These are phyloP conservation scores for Triplophysa rosa DNA, from an alignment of 2,113 vertebrate genomes.

Conservation along the genomic window DNA sequence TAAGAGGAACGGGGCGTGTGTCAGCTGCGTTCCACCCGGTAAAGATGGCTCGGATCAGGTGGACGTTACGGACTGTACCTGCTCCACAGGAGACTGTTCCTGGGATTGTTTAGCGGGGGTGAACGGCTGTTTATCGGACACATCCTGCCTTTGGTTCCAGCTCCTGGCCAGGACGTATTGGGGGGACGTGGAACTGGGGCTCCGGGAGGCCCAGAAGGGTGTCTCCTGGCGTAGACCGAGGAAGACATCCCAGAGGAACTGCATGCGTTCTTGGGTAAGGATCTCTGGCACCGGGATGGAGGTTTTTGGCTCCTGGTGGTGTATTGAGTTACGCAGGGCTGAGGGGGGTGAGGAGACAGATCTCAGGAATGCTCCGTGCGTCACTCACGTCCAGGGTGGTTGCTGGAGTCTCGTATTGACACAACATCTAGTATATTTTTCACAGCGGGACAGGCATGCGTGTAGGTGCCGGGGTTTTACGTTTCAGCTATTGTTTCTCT, in stretches of 20 bases:
- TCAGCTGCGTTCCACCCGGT: conserved; percentile 53
- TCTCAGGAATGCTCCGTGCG: conserved; percentile 66
- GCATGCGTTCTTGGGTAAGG: conserved; percentile 69
- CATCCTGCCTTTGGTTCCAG: conserved; percentile 76
- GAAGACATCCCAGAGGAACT: conserved; percentile 67
- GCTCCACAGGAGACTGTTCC: conserved; percentile 60
- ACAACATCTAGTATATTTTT: conserved; percentile 60
- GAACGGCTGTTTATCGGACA: conserved; percentile 72
- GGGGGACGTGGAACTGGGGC: conserved; percentile 72
- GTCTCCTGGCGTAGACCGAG: conserved; percentile 66
- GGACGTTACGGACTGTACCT: conserved; percentile 61
- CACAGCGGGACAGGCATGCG: conserved; percentile 30
- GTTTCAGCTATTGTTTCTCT: conserved; percentile 56
- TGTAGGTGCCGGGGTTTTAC: conserved; percentile 50
- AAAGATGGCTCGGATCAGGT: conserved; percentile 60
- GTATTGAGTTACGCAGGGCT: conserved; percentile 58
- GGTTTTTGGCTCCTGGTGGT: conserved; percentile 22
- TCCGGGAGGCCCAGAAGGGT: conserved; percentile 57
- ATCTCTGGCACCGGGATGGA: background rate
- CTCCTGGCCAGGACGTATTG: conserved; percentile 72
- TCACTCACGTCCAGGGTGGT: conserved; percentile 59
- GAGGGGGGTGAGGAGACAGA: conserved; percentile 54
- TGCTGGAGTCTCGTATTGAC: conserved; percentile 57
- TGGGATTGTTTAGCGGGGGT: conserved; percentile 72
- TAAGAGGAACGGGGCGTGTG: conserved; percentile 66